These are phyloP conservation scores for Drosophila pruinosa DNA, from an alignment of 1,140 invertebrate genomes.

Conservation along the genomic window DNA sequence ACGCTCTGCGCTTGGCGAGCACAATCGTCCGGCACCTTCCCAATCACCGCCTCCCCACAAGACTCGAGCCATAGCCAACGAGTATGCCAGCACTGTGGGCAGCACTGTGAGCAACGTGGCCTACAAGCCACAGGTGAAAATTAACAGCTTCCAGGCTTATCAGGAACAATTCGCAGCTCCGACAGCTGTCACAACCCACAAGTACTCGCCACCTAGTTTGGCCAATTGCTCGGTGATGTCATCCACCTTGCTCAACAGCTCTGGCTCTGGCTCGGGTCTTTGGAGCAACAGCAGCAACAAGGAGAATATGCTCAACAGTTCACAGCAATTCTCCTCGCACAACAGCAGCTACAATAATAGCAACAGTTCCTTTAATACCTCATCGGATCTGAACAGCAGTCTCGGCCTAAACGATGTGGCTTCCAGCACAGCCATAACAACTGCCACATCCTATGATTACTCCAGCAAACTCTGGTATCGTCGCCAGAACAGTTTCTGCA, in stretches of 20 bases:
- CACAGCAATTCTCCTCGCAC: conserved; percentile 38
- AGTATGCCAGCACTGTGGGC: conserved; percentile 9
- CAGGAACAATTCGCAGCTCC: conserved; percentile 24
- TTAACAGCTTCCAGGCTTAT: conserved; percentile 25
- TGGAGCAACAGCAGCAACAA: conserved; percentile 50
- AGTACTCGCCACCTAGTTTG: conserved; percentile 28
- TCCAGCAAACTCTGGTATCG: conserved; percentile 63
- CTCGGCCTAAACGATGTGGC: conserved; percentile 41
- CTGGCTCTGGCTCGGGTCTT: conserved; percentile 26
- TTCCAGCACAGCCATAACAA: conserved; percentile 33
- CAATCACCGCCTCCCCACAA: conserved; percentile 56
- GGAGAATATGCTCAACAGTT: conserved; percentile 62
- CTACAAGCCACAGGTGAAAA: conserved; percentile 36
- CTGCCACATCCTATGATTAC: conserved; percentile 16
- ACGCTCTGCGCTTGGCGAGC: conserved; percentile 49
- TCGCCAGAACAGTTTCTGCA: conserved; percentile 46
- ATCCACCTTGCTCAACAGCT: conserved; percentile 52
- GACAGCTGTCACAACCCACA: not conserved
- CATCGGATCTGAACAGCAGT: conserved; percentile 58
- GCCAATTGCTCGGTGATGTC: conserved; percentile 44
- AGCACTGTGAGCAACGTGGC: not conserved
- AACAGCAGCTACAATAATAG: conserved; percentile 25
- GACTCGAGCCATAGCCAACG: conserved; percentile 46
- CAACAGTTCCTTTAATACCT: conserved; percentile 70
- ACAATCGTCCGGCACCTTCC: conserved; percentile 39